Base-by-base conservation (phyloP, 2,797 vertebrate genomes). In the Danio choprae region DNA sequence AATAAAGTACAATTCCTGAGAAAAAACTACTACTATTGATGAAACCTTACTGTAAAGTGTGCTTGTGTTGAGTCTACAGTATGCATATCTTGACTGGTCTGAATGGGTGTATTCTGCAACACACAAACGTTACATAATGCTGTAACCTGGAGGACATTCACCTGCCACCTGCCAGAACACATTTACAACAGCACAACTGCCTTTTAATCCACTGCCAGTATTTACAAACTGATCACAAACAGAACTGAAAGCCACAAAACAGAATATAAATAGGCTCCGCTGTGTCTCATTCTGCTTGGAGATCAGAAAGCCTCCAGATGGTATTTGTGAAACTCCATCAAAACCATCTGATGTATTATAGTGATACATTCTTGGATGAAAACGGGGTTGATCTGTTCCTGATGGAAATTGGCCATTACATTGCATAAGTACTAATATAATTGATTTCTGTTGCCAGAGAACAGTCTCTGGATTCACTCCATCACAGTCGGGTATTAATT, bases 211-310 rank as follows among this genome's bases (percentile, higher is more conserved):
- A 46, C 13, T 69, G 65, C 55, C 65, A 70, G 43, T 12, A 41
- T 69, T 78, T 78, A 78, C 8, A 41, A 55, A 59, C 29, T 60
- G 65, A 70, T 78, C 43, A 40, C 13, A 69, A 78, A 50, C 65
- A 51, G 64, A 77, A 48, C n/a, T 48, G 3, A 69, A 59, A 68
- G 41, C 38, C 18, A 43, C 7, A 16, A 70, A 77, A 51, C 7
- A 0, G 36, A 22, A 50, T 40, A 69, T 29, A 50, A 69, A 60
- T 16, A 51, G 1, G 8, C 44, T 64, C 16, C 6, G 13, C 44
- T 60, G 29, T 41, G 65, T 69, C 55, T 44, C 12, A 7, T 15
- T 6, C 11, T 11, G 6, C 50, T 60, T 3, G 7, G 43, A 48
- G 64, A 69, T 48, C 56, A 50, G 29, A 60, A 44, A 77, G 16